Evolutionary conservation across 2,888 invertebrate species (phyloP).

Genomic region (Tachina grossa): DNA sequence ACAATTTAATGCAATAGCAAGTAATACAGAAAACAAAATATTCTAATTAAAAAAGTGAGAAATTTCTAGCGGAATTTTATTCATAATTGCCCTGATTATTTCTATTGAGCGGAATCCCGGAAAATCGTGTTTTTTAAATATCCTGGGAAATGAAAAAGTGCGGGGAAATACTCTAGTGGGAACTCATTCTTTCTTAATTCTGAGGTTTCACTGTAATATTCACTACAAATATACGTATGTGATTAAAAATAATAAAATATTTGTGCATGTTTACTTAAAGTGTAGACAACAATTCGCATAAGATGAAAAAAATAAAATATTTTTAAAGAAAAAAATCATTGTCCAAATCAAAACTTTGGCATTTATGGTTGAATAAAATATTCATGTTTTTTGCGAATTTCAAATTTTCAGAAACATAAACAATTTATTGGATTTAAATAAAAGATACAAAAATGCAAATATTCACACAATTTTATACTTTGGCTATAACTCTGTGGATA

Average conservation of each 20-base stretch:
- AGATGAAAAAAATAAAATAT: background rate
- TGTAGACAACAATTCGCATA: background rate
- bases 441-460: conserved; percentile 9
- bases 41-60: too few species aligned
- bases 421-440: conserved; percentile 31
- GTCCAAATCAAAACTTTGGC: conserved; percentile 34
- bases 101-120: too few species aligned
- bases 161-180: too few species aligned
- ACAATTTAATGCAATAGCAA: too few species aligned
- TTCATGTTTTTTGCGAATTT: conserved; percentile 31
- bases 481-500: background rate
- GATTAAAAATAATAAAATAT: conserved; percentile 28
- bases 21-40: too few species aligned
- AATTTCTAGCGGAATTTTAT: too few species aligned
- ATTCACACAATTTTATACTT: background rate
- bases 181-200: too few species aligned
- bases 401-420: conserved; percentile 28
- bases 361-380: conserved; percentile 47
- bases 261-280: background rate
- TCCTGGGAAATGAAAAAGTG: too few species aligned
- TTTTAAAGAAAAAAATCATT: background rate
- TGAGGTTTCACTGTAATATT: background rate
- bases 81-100: too few species aligned
- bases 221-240: background rate
- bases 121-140: too few species aligned